Evolutionary conservation across 2,888 invertebrate species (phyloP).

Genomic region (Agriopis leucophaearia): DNA sequence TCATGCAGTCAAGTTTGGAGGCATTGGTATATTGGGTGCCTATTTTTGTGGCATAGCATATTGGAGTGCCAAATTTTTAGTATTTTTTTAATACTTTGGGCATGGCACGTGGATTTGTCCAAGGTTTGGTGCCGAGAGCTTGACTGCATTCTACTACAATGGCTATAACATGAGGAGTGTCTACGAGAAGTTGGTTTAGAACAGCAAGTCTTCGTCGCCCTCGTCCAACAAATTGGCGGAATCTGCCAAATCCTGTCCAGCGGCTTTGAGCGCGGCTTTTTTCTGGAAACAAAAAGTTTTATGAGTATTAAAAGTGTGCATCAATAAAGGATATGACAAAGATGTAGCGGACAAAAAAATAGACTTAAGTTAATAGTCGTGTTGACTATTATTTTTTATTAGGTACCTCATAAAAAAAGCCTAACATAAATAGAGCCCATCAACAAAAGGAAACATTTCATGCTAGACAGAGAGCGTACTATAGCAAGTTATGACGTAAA

Average conservation of each 20-base stretch:
- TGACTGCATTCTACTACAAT: constrained; percentile 68
- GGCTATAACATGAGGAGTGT: constrained; percentile 51
- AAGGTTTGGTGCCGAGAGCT: constrained; percentile 39
- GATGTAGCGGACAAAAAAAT: neutral
- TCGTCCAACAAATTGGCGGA: constrained; percentile 93
- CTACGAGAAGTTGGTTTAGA: constrained; percentile 86
- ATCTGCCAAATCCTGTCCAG: constrained; percentile 68
- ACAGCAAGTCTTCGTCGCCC: constrained; percentile 96
- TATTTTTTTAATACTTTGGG: constrained; percentile 24
- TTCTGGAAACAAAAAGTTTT: constrained; percentile 58
- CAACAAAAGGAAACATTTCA: too few relatives aligned
- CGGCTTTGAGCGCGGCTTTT: constrained; percentile 61
- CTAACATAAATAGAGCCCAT: too few relatives aligned
- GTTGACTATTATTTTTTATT: too few relatives aligned
- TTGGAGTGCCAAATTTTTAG: neutral
- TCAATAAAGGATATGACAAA: neutral
- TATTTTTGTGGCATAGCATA: constrained; percentile 10
- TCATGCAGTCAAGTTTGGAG: constrained; percentile 65
- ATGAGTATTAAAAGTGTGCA: neutral
- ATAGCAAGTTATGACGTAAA: too few relatives aligned
- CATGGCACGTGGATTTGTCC: constrained; percentile 12
- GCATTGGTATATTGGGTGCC: neutral
- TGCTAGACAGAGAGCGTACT: too few relatives aligned
- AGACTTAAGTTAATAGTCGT: too few relatives aligned
- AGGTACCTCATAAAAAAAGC: too few relatives aligned